These are phyloP conservation scores for Petromus typicus DNA, from an alignment of 2,113 vertebrate genomes.

Conservation along the genomic window DNA sequence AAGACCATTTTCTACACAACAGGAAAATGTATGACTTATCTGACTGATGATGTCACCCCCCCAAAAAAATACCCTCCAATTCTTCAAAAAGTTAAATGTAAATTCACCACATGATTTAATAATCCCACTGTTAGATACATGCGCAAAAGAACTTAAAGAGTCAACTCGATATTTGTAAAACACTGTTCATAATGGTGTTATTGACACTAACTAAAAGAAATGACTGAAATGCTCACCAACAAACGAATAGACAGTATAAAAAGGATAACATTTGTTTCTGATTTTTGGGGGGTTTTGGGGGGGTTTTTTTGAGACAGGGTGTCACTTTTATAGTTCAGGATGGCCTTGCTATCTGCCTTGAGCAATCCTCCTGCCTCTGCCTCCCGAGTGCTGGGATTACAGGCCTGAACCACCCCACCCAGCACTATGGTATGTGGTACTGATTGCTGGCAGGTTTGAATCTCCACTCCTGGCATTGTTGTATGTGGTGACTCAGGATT, in stretches of 20 bases:
- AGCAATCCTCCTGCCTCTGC: no score
- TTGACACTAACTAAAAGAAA: not conserved
- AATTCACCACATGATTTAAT: not conserved
- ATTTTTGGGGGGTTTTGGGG: no score
- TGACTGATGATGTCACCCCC: not conserved
- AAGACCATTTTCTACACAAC: not conserved
- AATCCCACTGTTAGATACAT: not conserved
- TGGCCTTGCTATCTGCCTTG: no score
- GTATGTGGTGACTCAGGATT: no score
- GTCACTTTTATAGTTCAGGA: no score
- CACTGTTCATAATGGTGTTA: not conserved
- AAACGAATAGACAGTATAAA: not conserved
- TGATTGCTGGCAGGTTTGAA: no score
- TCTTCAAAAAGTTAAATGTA: constrained; percentile 5
- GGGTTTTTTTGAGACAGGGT: no score
- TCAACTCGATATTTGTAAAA: not conserved
- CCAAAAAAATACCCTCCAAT: not conserved
- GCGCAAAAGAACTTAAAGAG: not conserved
- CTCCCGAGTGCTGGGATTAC: no score
- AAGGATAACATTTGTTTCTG: not conserved
- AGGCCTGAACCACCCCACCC: no score
- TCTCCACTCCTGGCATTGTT: no score
- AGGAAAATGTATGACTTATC: constrained; percentile 2
- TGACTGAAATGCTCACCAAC: not conserved
- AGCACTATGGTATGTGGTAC: no score